Conservation (phyloP, 1,140 invertebrate species). For the Pogonus chalceus region DNA sequence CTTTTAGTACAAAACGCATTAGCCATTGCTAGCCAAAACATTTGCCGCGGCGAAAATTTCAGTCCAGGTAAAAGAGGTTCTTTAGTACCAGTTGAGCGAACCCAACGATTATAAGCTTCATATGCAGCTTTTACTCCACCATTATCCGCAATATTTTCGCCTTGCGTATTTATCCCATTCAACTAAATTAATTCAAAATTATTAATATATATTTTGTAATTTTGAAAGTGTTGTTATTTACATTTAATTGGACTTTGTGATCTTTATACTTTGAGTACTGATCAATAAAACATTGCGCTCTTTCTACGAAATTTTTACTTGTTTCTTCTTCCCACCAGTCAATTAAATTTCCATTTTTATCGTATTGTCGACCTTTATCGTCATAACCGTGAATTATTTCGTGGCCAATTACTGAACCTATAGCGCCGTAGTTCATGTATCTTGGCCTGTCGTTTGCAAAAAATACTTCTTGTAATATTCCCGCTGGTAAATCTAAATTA, state of each 20-base stretch:
- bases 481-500: conserved; percentile 69
- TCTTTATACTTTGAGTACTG: conserved; percentile 80
- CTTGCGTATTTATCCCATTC: conserved; percentile 80
- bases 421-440: conserved; percentile 86
- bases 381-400: conserved; percentile 91
- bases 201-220: too few relatives aligned
- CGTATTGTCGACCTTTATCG: conserved; percentile 77
- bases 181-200: too few relatives aligned
- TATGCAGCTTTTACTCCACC: conserved; percentile 63
- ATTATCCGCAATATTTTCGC: conserved; percentile 86
- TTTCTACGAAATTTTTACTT: conserved; percentile 62
- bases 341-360: conserved; percentile 72
- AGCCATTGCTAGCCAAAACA: conserved; percentile 49
- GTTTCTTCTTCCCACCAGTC: conserved; percentile 77
- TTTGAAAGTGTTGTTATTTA: too few relatives aligned
- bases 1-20: conserved; percentile 45
- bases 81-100: conserved; percentile 36
- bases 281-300: conserved; percentile 75
- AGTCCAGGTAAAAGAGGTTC: conserved; percentile 36
- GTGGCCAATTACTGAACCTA: conserved; percentile 87
- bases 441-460: conserved; percentile 71
- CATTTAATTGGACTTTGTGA: conserved; percentile 55
- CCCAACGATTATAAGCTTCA: conserved; percentile 47
- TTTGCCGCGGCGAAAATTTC: conserved; percentile 43
- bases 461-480: conserved; percentile 81